Evolutionary conservation across 2,797 vertebrate genomes (phyloP), one percentile per base, ranked within the genome.

Genomic region (Etheostoma perlongum): DNA sequence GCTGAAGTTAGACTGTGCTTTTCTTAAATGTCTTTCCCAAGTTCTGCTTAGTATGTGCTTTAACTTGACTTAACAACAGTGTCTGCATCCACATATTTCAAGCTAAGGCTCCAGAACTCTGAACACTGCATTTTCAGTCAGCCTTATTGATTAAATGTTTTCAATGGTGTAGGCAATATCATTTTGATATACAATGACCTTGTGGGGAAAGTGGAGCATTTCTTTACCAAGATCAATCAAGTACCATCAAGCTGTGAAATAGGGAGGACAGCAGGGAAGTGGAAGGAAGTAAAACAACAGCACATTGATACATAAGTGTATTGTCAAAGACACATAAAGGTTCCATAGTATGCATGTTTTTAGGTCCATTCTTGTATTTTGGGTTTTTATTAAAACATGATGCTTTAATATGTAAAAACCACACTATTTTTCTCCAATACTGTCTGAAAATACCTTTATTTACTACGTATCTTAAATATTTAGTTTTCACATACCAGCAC

Each of bases 161-260:
- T 67, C 48, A 55, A 67, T 79, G 75, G 57, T 53, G 18, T 40
- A 48, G 55, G 70, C 27, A 11, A 71, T 75, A 53, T 60, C 33
- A 74, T 67, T 82, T 78, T 83, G 69, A 82, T 88, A 82, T 77
- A 74, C 69, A 78, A 49, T 86, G 89, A 91, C 90, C 88, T 92
- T 92, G 87, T 49, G 52, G 61, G 83, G 64, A 60, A 69, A 64
- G 19, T 36, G 67, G 54, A 58, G 51, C 47, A 66, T 81, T 74
- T 73, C 55, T 61, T 67, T 65, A n/a, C 75, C 72, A 76, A 77
- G 59, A 70, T 46, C 74, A 79, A 91, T 91, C 83, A 71, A 70
- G 81, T 86, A 84, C 80, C 68, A 85, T 89, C 83, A 87, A 81
- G 36, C 46, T 2, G 59, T 68, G 36, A 60, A 69, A 68, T 2